Conservation (phyloP, 2,113 vertebrate species). For the Haplochromis burtoni region DNA sequence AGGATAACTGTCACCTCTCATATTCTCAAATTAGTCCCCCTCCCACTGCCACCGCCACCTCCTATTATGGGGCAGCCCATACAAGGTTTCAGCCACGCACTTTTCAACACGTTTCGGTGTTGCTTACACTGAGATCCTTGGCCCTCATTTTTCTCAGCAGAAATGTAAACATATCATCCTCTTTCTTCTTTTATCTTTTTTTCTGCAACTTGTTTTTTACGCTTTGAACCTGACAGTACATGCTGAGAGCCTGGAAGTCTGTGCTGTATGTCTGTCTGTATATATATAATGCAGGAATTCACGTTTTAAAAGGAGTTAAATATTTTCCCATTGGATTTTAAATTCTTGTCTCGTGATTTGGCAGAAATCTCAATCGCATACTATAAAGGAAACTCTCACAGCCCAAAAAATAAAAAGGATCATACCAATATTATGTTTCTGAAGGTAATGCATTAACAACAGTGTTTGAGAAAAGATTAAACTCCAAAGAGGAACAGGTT, state of each 20-base stretch:
- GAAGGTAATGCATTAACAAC: neutral
- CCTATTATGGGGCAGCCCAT: neutral
- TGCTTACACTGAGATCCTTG: constrained; percentile 24
- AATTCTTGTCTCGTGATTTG: neutral
- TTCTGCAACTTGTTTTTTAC: neutral
- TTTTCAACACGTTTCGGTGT: constrained; percentile 29
- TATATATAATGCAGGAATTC: neutral
- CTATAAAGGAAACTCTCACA: neutral
- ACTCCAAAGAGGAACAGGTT: neutral
- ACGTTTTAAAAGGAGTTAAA: neutral
- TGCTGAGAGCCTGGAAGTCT: neutral
- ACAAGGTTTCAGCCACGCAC: constrained; percentile 33
- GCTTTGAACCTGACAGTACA: neutral
- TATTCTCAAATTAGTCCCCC: constrained; percentile 32
- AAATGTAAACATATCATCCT: constrained; percentile 35
- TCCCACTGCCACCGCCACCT: neutral
- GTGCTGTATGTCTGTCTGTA: neutral
- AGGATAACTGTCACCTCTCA: constrained; percentile 51
- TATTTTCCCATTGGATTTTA: neutral
- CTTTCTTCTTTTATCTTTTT: neutral
- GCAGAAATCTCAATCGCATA: neutral
- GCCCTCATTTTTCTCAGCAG: neutral
- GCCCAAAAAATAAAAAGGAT: neutral
- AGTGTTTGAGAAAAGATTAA: neutral
- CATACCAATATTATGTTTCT: neutral